These are phyloP conservation scores for Antigone vipio DNA, from an alignment of 2,113 vertebrate genomes.

Conservation along the genomic window DNA sequence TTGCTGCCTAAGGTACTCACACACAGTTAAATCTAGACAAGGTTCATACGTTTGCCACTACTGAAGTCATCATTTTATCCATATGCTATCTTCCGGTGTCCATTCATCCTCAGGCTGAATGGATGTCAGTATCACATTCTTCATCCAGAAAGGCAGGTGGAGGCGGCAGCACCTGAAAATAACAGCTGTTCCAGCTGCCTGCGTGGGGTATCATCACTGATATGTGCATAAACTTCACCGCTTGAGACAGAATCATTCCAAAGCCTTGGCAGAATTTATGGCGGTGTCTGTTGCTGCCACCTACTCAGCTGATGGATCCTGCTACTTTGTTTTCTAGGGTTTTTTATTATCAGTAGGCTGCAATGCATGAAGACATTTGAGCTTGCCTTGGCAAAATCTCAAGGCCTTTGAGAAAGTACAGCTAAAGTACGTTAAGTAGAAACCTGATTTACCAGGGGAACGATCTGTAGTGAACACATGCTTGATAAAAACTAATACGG, in stretches of 20 bases:
- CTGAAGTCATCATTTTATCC: not conserved
- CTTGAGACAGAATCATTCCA: not conserved
- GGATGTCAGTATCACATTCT: not conserved
- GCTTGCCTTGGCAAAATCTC: not conserved
- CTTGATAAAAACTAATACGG: not conserved
- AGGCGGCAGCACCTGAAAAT: not conserved
- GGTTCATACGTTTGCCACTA: not conserved
- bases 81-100: not conserved
- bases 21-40: not conserved
- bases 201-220: not conserved
- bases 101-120: not conserved
- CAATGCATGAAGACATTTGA: not conserved
- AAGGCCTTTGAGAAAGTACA: not conserved
- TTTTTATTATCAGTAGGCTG: not conserved
- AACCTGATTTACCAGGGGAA: not conserved
- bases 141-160: not conserved
- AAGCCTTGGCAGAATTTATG: not conserved
- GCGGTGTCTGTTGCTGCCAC: not conserved
- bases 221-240: not conserved
- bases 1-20: not conserved
- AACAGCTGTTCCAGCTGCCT: not conserved
- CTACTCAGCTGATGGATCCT: not conserved
- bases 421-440: not conserved
- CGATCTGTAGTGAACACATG: not conserved
- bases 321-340: not conserved